A percentile compares a stretch with the other conserved stretches of the same genome.
These are phyloP conservation scores for Actinia equina DNA, from an alignment of 64 coral and sea anemone genomes.

Conservation along the genomic window DNA sequence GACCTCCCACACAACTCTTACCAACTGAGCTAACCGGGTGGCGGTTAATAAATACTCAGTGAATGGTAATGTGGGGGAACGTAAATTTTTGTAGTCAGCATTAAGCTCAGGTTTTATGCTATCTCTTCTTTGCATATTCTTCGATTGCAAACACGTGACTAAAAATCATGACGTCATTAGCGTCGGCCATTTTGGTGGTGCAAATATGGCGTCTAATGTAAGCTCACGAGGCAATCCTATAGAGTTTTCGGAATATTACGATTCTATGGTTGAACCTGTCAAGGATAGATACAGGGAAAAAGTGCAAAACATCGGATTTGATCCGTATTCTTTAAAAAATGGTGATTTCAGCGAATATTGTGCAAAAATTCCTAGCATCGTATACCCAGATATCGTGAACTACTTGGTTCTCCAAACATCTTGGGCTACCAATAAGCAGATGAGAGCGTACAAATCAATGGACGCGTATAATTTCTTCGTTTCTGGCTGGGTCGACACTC, in stretches of 20 bases:
- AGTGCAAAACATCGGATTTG: background rate
- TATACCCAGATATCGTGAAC: conserved; percentile 79
- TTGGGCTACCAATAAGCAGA: conserved; percentile 57
- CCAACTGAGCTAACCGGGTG: too few species aligned
- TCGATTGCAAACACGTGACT: too few species aligned
- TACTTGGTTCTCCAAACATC: conserved; percentile 68
- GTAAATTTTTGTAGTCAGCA: too few species aligned
- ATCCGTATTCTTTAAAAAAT: conserved; percentile 32
- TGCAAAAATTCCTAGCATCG: conserved; percentile 33
- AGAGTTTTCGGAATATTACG: background rate
- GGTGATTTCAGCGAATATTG: conserved; percentile 53
- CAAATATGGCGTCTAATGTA: too few species aligned
- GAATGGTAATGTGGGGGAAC: too few species aligned
- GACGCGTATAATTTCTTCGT: conserved; percentile 75
- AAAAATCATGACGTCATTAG: too few species aligned
- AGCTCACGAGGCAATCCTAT: background rate
- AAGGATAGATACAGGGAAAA: conserved; percentile 3
- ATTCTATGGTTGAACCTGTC: background rate
- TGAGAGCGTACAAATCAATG: conserved; percentile 65
- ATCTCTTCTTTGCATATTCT: too few species aligned
- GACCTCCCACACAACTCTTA: too few species aligned
- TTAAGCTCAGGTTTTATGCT: too few species aligned
- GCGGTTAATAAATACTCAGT: too few species aligned
- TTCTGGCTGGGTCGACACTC: conserved; percentile 65
- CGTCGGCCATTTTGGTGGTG: too few species aligned